These are phyloP conservation scores for Pelecanus crispus DNA, from an alignment of 2,113 vertebrate species.

Conservation along the genomic window DNA sequence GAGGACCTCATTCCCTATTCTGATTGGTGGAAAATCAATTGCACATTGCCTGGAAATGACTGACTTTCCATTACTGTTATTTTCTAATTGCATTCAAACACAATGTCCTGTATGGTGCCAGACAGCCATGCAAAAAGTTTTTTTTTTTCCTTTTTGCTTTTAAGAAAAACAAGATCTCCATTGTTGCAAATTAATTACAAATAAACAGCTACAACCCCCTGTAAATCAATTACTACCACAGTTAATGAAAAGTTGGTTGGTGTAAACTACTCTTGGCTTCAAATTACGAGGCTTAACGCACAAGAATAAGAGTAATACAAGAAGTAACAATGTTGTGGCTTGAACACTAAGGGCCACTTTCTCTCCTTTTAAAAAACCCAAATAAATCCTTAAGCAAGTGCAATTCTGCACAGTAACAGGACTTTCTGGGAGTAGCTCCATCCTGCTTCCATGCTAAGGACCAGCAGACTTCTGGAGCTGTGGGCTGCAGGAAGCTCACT, in stretches of 20 bases:
- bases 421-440: background rate
- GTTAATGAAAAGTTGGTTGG: slow-evolving; percentile 44
- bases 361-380: background rate
- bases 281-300: slow-evolving; percentile 54
- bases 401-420: background rate
- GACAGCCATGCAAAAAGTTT: slow-evolving; percentile 42
- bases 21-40: slow-evolving; percentile 82
- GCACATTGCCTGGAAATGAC: slow-evolving; percentile 77
- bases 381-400: background rate
- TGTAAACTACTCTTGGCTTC: slow-evolving; percentile 54
- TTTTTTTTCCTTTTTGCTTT: slow-evolving; percentile 42
- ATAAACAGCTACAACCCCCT: slow-evolving; percentile 44
- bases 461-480: background rate
- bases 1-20: slow-evolving; percentile 75
- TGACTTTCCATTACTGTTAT: slow-evolving; percentile 74
- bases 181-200: slow-evolving; percentile 67
- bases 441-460: background rate
- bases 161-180: slow-evolving; percentile 61
- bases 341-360: background rate
- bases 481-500: background rate
- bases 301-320: slow-evolving; percentile 46
- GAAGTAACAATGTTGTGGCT: slow-evolving; percentile 40
- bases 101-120: slow-evolving; percentile 60
- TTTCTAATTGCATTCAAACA: slow-evolving; percentile 74
- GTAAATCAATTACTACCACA: slow-evolving; percentile 52